Evolutionary conservation across 2,888 invertebrate species (phyloP).

Genomic region (Opisthograptis luteolata): DNA sequence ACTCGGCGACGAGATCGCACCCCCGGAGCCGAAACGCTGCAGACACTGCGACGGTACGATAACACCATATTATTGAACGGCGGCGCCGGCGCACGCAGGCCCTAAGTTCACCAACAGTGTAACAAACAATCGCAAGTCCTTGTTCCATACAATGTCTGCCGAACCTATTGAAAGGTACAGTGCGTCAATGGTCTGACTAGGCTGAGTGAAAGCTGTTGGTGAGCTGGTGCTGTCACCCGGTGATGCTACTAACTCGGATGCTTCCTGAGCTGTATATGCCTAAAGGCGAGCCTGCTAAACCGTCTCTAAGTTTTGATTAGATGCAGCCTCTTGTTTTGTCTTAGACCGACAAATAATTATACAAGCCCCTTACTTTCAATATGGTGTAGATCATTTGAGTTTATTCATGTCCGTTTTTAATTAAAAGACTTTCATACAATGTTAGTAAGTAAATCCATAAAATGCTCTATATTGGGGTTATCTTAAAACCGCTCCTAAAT

Average conservation of each 20-base stretch:
- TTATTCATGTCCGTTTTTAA: too few relatives aligned
- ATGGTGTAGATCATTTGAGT: too few relatives aligned
- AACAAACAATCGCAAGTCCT: conserved; percentile 38
- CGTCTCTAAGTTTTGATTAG: background rate
- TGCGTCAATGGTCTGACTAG: conserved; percentile 6
- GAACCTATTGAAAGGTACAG: conserved; percentile 26
- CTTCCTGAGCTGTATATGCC: conserved; percentile 1
- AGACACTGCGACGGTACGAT: conserved; percentile 94
- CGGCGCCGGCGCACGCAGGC: conserved; percentile 42
- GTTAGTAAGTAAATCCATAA: too few relatives aligned
- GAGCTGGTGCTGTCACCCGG: conserved; percentile 3
- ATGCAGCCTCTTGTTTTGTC: too few relatives aligned
- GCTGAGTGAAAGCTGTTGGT: conserved; percentile 14
- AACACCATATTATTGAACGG: conserved; percentile 47
- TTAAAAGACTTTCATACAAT: too few relatives aligned
- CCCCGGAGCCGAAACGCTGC: conserved; percentile 95
- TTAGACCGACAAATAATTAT: too few relatives aligned
- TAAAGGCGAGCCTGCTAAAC: background rate
- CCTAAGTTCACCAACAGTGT: conserved; percentile 23
- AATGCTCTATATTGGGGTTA: too few relatives aligned
- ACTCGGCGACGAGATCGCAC: conserved; percentile 83
- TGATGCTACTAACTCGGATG: conserved; percentile 11
- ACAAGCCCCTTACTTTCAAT: too few relatives aligned
- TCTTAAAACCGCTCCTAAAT: too few relatives aligned
- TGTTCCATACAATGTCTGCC: conserved; percentile 37